Evolutionary conservation across 2,888 invertebrate genomes (phyloP), one percentile per base, ranked within the genome.

Genomic region (Nomada ferruginata): DNA sequence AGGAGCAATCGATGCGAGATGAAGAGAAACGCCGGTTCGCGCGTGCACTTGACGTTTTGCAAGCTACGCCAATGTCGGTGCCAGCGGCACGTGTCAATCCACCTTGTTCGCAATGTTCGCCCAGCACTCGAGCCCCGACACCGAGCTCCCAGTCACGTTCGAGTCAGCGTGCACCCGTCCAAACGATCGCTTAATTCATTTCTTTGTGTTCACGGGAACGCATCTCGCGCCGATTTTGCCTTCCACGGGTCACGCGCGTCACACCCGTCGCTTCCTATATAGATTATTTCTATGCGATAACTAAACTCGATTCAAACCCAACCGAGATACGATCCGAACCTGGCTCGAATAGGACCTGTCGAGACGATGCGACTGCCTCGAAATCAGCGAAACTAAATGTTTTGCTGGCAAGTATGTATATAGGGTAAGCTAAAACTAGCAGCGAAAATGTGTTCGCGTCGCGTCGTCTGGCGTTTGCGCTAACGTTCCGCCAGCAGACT

Each of bases 21-120:
- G 47, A 79, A 79, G 76, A 74, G 76, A 60, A 79, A 83, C 73
- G 79, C 42, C 59, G 15, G 60, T 63, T 69, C 63, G 63, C 73
- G 73, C 73, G 77, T 84, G 83, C 81, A 77, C 84, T 83, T 83
- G 84, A 83, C 84, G 83, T 84, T 83, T 83, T 71, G 66, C 84
- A 68, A 83, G 83, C 53, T 36, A 60, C 74, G 71, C 60, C 70
- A 66, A 59, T 77, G 81, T 55, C 80, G 71, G 63, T 76, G 85
- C 70, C 85, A 71, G 71, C 76, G 70, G 82, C 82, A 79, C 84
- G 84, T 74, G 85, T 84, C 84, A 77, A 79, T 82, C 82, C 69
- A 3, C 50, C 72, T 52, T 11, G 50, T 44, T 26, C 75, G 52
- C 7, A 36, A 36, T 20, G 53, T 20, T 20, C 55, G 53, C 44